Conservation (phyloP, 2,888 invertebrate genomes). For the Megamerina dolium region DNA sequence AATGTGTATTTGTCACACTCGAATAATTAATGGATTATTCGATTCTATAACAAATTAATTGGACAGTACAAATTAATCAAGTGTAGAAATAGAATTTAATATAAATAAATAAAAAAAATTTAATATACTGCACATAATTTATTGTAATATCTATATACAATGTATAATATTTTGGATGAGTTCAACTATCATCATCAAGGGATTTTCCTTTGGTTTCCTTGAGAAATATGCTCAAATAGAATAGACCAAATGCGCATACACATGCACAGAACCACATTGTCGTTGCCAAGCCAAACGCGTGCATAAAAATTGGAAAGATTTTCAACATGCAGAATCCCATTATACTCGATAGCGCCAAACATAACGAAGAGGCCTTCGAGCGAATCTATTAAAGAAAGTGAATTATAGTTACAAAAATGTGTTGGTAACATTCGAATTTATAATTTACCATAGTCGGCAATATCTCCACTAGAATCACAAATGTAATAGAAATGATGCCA, state of each 20-base stretch:
- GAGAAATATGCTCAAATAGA: conserved; percentile 36
- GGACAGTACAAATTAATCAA: no score
- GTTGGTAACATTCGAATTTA: neutral
- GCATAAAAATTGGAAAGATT: conserved; percentile 36
- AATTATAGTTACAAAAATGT: neutral
- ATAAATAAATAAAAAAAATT: no score
- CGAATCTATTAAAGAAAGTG: conserved; percentile 25
- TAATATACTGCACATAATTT: no score
- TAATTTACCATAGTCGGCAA: conserved; percentile 39
- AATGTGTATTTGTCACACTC: no score
- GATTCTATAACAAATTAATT: no score
- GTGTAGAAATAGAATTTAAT: no score
- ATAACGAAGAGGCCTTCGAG: conserved; percentile 33
- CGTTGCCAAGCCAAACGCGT: conserved; percentile 31
- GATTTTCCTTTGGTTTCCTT: conserved; percentile 44
- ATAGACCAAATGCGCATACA: conserved; percentile 31
- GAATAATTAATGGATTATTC: no score
- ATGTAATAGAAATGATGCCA: conserved; percentile 39
- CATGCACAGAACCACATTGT: conserved; percentile 42
- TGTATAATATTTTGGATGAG: no score
- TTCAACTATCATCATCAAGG: conserved; percentile 20
- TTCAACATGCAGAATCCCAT: conserved; percentile 34
- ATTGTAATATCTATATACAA: no score
- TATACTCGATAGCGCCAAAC: conserved; percentile 31
- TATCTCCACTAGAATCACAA: conserved; percentile 41